Percentiles rank a stretch among this genome's conserved stretches.
Conservation (phyloP, 2,888 invertebrate genomes). For the Lasioglossum oenotherae region DNA sequence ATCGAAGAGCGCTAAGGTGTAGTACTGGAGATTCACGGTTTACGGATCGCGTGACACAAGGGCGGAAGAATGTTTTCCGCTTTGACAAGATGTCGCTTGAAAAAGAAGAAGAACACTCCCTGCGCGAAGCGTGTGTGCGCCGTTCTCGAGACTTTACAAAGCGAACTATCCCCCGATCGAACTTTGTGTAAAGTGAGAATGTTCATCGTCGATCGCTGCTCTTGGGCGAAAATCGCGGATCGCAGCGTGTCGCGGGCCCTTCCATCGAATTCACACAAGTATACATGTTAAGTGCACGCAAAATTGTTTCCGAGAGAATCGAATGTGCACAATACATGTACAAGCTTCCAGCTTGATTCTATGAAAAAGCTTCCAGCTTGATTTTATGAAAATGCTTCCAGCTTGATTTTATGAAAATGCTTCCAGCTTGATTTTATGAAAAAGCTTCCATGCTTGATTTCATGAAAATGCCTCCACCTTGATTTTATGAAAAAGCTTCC, state of each 20-base stretch:
- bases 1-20: constrained; percentile 58
- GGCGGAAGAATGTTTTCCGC: constrained; percentile 59
- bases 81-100: constrained; percentile 57
- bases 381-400: too few relatives aligned
- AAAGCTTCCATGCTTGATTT: too few relatives aligned
- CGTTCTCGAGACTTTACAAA: constrained; percentile 44
- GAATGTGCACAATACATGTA: too few relatives aligned
- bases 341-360: too few relatives aligned
- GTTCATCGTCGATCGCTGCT: constrained; percentile 24
- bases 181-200: constrained; percentile 37
- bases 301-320: too few relatives aligned
- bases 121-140: constrained; percentile 5
- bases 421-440: too few relatives aligned
- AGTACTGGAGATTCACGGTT: constrained; percentile 34
- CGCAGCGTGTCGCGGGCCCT: not conserved
- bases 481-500: too few relatives aligned
- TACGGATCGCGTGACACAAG: constrained; percentile 51
- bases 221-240: not conserved
- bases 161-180: constrained; percentile 28
- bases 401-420: too few relatives aligned
- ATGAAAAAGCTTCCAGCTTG: too few relatives aligned
- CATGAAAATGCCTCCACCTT: too few relatives aligned
- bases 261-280: not conserved
- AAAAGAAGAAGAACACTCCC: constrained; percentile 12
- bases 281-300: not conserved